These are phyloP conservation scores for Euwallacea fornicatus DNA, from an alignment of 1,140 invertebrate genomes.

Conservation along the genomic window DNA sequence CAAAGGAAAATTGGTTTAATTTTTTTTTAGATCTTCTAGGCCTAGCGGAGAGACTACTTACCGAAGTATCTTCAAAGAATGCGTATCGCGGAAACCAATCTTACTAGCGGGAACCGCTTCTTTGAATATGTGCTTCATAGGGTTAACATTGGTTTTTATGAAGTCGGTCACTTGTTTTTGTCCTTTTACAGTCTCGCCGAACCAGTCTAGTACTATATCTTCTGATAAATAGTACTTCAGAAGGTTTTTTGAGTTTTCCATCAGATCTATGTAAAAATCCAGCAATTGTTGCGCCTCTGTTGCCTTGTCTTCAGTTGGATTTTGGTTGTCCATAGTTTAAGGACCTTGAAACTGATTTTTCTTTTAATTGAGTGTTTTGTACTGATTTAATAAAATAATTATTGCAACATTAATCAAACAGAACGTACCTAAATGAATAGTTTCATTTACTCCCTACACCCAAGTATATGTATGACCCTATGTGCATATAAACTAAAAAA, in stretches of 20 bases:
- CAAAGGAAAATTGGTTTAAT: not conserved
- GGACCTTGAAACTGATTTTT: not conserved
- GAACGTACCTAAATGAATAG: not conserved
- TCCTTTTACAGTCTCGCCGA: conserved; percentile 59
- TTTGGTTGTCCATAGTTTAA: conserved; percentile 16
- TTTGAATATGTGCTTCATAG: conserved; percentile 45
- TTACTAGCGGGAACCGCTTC: conserved; percentile 41
- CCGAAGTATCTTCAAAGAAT: conserved; percentile 42
- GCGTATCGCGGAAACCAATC: conserved; percentile 48
- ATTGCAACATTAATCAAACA: not conserved
- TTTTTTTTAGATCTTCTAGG: not conserved
- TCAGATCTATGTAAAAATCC: conserved; percentile 48
- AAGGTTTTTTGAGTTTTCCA: conserved; percentile 48
- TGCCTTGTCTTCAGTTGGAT: conserved; percentile 32
- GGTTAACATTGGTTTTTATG: conserved; percentile 42
- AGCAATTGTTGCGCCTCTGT: conserved; percentile 40
- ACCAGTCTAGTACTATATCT: conserved; percentile 60
- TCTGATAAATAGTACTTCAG: conserved; percentile 56
- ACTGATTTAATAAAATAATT: too few relatives aligned
- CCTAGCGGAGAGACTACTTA: conserved; percentile 20
- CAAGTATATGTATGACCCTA: too few relatives aligned
- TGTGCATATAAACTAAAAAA: too few relatives aligned
- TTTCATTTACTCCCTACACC: too few relatives aligned
- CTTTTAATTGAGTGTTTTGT: too few relatives aligned
- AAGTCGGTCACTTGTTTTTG: conserved; percentile 54